Conservation (phyloP, 2,888 invertebrate species). For the Drosophila mimetica region DNA sequence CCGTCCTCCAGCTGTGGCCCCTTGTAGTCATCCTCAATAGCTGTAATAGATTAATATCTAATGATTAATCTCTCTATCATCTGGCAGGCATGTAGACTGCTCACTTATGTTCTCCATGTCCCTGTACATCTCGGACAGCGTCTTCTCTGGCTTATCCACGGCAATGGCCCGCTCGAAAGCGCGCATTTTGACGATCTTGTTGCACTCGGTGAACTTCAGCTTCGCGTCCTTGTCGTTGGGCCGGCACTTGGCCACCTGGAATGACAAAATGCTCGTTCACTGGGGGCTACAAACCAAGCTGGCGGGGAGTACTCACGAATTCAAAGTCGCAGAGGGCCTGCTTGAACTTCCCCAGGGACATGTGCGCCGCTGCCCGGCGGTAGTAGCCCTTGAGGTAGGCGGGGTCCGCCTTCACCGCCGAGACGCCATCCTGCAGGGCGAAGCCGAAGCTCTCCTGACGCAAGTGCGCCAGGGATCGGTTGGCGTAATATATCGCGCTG, state of each 20-base stretch:
- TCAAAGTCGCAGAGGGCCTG: slow-evolving; percentile 98
- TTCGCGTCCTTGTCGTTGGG: slow-evolving; percentile 98
- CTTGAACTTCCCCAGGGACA: slow-evolving; percentile 99
- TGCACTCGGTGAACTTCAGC: slow-evolving; percentile 95
- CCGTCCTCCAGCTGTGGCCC: slow-evolving; percentile 96
- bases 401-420: slow-evolving; percentile 95
- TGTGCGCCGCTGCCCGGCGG: slow-evolving; percentile 97
- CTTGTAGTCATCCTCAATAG: slow-evolving; percentile 96
- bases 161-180: slow-evolving; percentile 99
- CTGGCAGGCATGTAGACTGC: slow-evolving; percentile 2
- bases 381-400: slow-evolving; percentile 98
- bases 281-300: neutral
- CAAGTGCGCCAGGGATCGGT: slow-evolving; percentile 97
- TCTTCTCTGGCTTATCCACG: slow-evolving; percentile 94
- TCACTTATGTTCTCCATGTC: slow-evolving; percentile 96
- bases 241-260: slow-evolving; percentile 93
- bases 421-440: slow-evolving; percentile 95
- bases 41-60: no score
- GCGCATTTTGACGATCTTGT: slow-evolving; percentile 96
- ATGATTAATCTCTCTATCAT: neutral
- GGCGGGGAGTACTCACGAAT: slow-evolving; percentile 88
- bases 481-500: slow-evolving; percentile 95
- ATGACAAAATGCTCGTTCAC: slow-evolving; percentile 19
- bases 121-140: slow-evolving; percentile 92
- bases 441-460: slow-evolving; percentile 97